Conservation (phyloP, 2,797 vertebrate genomes). For the Danio choprae region DNA sequence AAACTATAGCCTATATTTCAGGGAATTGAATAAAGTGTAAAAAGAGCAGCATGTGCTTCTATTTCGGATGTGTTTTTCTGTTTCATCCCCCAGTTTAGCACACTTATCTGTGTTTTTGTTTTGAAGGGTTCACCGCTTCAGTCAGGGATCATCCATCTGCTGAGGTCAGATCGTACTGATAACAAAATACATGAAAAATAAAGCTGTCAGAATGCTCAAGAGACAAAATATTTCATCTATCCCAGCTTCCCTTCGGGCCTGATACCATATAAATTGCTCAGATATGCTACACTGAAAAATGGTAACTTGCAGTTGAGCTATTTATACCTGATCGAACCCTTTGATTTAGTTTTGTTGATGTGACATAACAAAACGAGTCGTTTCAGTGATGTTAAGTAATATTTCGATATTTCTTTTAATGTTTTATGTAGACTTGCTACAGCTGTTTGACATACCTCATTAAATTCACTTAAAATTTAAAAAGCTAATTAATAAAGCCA, state of each 20-base stretch:
- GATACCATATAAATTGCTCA: background rate
- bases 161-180: slow-evolving; percentile 32
- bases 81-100: background rate
- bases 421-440: background rate
- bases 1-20: background rate
- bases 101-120: slow-evolving; percentile 39
- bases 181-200: slow-evolving; percentile 37
- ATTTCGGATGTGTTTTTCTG: slow-evolving; percentile 5
- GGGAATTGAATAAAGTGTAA: background rate
- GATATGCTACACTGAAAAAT: background rate
- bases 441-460: background rate
- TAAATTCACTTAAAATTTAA: too few relatives aligned
- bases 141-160: slow-evolving; percentile 34
- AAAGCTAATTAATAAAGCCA: too few relatives aligned
- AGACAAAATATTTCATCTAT: background rate
- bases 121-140: slow-evolving; percentile 32
- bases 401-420: background rate
- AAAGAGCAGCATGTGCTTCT: background rate
- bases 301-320: background rate
- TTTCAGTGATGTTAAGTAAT: background rate
- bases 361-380: background rate
- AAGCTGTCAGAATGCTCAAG: background rate
- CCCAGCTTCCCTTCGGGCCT: background rate
- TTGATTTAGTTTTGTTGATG: background rate
- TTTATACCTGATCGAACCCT: background rate